Evolutionary conservation across 2,888 invertebrate species (phyloP).

Genomic region (Eupithecia inturbata): DNA sequence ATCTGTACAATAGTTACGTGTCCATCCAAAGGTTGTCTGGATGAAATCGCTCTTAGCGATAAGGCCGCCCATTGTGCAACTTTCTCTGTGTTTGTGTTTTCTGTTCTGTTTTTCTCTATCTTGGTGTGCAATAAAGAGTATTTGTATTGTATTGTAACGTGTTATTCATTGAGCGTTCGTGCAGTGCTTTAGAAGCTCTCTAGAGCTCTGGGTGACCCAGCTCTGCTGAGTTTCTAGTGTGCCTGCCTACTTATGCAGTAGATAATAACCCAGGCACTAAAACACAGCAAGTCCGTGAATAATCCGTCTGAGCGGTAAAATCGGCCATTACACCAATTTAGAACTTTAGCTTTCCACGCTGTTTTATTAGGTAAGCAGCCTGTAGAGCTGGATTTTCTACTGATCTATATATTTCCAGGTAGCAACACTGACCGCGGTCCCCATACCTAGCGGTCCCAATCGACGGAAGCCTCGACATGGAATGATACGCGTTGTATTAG

Average conservation of each 20-base stretch:
- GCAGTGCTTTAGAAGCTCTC: neutral
- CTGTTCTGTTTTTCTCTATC: too few relatives aligned
- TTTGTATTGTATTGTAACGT: too few relatives aligned
- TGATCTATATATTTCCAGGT: conserved; percentile 39
- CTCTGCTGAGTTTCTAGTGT: neutral
- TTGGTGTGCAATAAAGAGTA: too few relatives aligned
- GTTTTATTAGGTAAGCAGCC: conserved; percentile 17
- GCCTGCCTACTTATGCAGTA: conserved; percentile 6
- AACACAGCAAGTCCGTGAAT: conserved; percentile 5
- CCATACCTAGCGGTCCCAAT: too few relatives aligned
- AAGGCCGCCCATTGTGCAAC: too few relatives aligned
- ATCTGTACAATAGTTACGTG: too few relatives aligned
- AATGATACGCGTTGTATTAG: conserved; percentile 32
- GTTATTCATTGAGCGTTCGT: too few relatives aligned
- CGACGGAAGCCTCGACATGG: too few relatives aligned
- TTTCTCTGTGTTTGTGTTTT: too few relatives aligned
- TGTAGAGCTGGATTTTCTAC: conserved; percentile 40
- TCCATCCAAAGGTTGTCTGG: too few relatives aligned
- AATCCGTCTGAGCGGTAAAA: conserved; percentile 12
- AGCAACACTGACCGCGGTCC: conserved; percentile 48
- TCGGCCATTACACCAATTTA: conserved; percentile 21
- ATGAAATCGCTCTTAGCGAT: too few relatives aligned
- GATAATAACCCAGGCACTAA: conserved; percentile 5
- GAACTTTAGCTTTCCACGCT: conserved; percentile 3
- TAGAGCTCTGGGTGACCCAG: neutral